Evolutionary conservation across 2,888 invertebrate species (phyloP).

Genomic region (Camptogramma bilineatum): DNA sequence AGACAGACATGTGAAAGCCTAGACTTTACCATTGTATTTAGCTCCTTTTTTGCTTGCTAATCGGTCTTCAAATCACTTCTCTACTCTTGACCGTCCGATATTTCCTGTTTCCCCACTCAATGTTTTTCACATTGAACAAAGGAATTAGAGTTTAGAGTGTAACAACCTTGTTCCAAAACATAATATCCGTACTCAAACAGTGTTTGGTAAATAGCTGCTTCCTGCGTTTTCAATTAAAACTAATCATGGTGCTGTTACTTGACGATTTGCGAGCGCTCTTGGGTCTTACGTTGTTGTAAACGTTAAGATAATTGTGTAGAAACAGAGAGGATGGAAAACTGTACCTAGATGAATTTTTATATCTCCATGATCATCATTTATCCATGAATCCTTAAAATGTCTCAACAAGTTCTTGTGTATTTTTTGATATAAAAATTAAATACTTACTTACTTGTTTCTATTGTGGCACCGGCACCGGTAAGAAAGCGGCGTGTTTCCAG

Average conservation of each 20-base stretch:
- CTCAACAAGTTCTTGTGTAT: no score
- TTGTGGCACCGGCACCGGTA: no score
- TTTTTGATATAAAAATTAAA: no score
- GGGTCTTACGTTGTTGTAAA: constrained; percentile 1
- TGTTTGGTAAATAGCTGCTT: constrained; percentile 38
- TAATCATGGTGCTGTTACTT: constrained; percentile 39
- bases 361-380: no score
- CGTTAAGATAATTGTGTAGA: neutral
- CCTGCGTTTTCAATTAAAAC: constrained; percentile 42
- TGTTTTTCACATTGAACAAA: constrained; percentile 15
- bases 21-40: neutral
- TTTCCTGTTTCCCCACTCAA: constrained; percentile 7
- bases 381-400: no score
- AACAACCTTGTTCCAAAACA: constrained; percentile 37
- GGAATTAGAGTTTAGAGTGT: constrained; percentile 28
- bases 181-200: constrained; percentile 33
- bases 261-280: constrained; percentile 8
- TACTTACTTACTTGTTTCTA: no score
- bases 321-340: neutral
- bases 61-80: neutral
- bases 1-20: neutral
- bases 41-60: neutral
- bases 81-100: neutral
- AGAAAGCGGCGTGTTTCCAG: no score
- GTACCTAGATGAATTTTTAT: no score